Evolutionary conservation across 2,797 vertebrate genomes (phyloP).

Genomic region (Tadarida brasiliensis): DNA sequence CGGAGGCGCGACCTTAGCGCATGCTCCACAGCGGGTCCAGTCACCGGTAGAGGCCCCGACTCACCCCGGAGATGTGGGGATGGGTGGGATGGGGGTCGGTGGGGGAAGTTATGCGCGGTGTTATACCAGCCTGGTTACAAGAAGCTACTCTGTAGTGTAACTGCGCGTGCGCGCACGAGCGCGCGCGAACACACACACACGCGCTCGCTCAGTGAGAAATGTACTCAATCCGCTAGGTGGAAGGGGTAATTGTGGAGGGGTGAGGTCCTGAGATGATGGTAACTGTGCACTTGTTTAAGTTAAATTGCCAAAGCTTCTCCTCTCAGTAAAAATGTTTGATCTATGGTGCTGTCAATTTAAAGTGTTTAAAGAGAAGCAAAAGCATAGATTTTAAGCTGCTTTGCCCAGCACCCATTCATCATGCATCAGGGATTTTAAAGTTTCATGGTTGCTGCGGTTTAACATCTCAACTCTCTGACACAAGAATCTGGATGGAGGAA

Average conservation of each 20-base stretch:
- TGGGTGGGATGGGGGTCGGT: neutral
- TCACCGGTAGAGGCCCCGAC: neutral
- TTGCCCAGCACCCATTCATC: constrained; percentile 88
- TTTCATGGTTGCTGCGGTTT: constrained; percentile 84
- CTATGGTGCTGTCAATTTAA: constrained; percentile 89
- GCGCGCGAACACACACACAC: neutral
- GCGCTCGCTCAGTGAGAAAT: constrained; percentile 45
- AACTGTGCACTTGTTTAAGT: constrained; percentile 84
- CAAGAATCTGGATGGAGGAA: constrained; percentile 57
- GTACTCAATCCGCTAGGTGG: neutral
- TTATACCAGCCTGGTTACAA: neutral
- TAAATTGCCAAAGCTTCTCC: constrained; percentile 86
- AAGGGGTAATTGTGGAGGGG: constrained; percentile 77
- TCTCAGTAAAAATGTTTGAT: constrained; percentile 87
- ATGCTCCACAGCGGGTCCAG: neutral
- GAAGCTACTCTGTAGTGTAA: neutral
- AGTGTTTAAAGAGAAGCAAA: constrained; percentile 90
- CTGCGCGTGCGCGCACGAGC: neutral
- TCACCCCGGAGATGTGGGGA: neutral
- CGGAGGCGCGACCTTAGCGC: constrained; percentile 20
- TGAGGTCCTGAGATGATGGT: constrained; percentile 79
- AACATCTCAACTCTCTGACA: constrained; percentile 85
- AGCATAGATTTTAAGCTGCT: constrained; percentile 88
- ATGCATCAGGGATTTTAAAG: constrained; percentile 85
- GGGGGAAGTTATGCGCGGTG: neutral